These are phyloP conservation scores for Trachelus iudaicus DNA, from an alignment of 2,888 invertebrate species.

Conservation along the genomic window DNA sequence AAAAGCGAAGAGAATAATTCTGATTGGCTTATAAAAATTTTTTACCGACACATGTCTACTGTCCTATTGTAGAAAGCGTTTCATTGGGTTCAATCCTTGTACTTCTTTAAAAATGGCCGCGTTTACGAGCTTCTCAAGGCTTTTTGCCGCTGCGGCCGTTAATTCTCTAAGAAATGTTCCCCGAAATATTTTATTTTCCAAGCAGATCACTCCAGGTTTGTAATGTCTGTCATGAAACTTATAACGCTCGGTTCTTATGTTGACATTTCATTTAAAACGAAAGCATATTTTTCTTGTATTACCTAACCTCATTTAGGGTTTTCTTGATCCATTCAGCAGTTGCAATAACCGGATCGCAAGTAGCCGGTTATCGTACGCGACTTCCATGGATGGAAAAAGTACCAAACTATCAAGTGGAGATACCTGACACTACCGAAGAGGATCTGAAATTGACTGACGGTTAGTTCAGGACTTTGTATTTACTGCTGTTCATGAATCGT, in stretches of 20 bases:
- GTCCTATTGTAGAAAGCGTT: too few species aligned
- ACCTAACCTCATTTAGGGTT: slow-evolving; percentile 10
- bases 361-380: slow-evolving; percentile 26
- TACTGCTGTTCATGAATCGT: background rate
- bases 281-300: background rate
- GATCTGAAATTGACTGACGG: slow-evolving; percentile 46
- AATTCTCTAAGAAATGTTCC: slow-evolving; percentile 37
- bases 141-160: slow-evolving; percentile 37
- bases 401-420: slow-evolving; percentile 37
- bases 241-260: background rate
- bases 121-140: slow-evolving; percentile 38
- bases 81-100: too few species aligned
- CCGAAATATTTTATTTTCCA: slow-evolving; percentile 25
- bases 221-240: background rate
- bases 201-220: slow-evolving; percentile 39
- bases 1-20: too few species aligned
- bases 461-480: background rate
- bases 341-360: slow-evolving; percentile 2
- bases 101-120: slow-evolving; percentile 42
- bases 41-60: too few species aligned
- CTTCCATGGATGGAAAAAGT: slow-evolving; percentile 46
- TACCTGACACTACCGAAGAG: slow-evolving; percentile 39
- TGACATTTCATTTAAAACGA: background rate
- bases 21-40: too few species aligned
- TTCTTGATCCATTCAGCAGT: slow-evolving; percentile 4